Base-by-base conservation (phyloP, 1,140 invertebrate genomes). In the Wasmannia auropunctata region DNA sequence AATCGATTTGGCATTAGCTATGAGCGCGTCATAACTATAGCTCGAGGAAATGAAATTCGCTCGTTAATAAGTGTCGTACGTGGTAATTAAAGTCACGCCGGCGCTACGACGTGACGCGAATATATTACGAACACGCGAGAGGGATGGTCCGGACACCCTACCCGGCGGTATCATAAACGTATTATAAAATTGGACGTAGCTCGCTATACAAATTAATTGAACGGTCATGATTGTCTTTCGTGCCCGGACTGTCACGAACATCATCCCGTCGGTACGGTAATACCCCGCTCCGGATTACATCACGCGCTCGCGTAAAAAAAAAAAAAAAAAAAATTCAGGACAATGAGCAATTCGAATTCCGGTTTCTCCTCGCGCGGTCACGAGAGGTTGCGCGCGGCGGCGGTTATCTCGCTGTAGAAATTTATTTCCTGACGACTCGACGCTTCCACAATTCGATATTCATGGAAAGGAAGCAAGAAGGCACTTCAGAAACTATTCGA, bases 1-100 rank as follows among this genome's bases (percentile, higher is more conserved):
- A 83, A 83, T 83, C 79, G 54, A 83, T 65, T 83, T 74, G 67
- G 51, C 51, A 83, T 83, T 83, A 83, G 58, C 69, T 83, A 60
- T 83, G 79, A 60, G 67, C 79, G 37, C 14, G 54, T 83, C 67
- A 46, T 34, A 72, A 51, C 63, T 54, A 31, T 40, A 56, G 46
- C 56, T 31, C 10, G 79, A 43, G 67, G n/a, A 74, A 83, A 83
- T 83, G 67, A 83, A 83, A 83, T 83, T 83, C 67, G 69, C 67
- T 80, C 67, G 51, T 83, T 83, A 83, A 83, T 83, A 74, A 83
- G 67, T 83, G 51, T 74, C 67, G 79, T 58, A 83, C 63, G 67
- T 58, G 67, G 19, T 83, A 83, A 83, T 83, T 83, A 83, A 83
- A 83, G 67, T 74, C 63, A 69, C 19, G 62, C 77, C 28, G 37